Evolutionary conservation across 2,797 vertebrate species (phyloP).

Genomic region (Myotis myotis): DNA sequence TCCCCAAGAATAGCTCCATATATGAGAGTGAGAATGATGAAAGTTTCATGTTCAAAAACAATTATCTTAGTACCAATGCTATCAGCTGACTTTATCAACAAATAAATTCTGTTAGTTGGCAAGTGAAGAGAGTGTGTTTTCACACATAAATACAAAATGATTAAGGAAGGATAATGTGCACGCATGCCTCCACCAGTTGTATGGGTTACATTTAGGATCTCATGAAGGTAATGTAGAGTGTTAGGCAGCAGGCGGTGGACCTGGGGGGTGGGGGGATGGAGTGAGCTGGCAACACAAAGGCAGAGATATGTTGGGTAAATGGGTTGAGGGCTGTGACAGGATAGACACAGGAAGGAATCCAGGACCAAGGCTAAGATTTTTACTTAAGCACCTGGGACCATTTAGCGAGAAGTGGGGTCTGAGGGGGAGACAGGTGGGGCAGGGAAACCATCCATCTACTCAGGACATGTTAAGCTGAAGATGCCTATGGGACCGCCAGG

Average conservation of each 20-base stretch:
- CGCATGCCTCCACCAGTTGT: neutral
- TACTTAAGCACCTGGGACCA: neutral
- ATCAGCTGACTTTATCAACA: neutral
- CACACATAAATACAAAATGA: neutral
- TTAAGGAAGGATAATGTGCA: neutral
- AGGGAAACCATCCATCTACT: neutral
- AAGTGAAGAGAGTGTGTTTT: neutral
- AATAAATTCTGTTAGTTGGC: neutral
- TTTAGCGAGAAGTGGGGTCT: neutral
- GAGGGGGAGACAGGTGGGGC: neutral
- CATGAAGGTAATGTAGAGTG: neutral
- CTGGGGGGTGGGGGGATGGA: rapidly evolving
- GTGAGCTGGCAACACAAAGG: neutral
- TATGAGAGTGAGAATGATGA: neutral
- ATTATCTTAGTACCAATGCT: neutral
- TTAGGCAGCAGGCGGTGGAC: neutral
- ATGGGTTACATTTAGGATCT: neutral
- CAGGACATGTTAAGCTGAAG: neutral
- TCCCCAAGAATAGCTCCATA: neutral
- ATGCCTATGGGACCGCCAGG: neutral
- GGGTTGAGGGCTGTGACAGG: neutral
- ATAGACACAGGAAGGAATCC: neutral
- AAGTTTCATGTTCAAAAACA: neutral
- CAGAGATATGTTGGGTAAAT: neutral
- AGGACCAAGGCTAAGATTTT: neutral